Conservation (phyloP, 2,888 invertebrate species). For the Drosophila infuscata region DNA sequence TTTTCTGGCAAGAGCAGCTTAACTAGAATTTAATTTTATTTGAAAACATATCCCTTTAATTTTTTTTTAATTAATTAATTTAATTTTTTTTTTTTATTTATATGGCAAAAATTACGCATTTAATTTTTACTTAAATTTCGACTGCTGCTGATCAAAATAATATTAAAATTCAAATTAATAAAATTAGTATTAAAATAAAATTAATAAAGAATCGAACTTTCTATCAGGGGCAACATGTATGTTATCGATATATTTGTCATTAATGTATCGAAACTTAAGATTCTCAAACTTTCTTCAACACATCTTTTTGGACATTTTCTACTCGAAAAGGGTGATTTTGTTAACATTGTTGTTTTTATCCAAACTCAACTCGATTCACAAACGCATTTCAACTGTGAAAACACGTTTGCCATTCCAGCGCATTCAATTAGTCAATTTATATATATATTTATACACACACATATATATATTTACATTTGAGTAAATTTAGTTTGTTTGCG, state of each 20-base stretch:
- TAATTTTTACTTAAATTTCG: neutral
- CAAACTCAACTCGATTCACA: slow-evolving; percentile 30
- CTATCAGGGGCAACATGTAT: neutral
- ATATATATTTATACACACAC: neutral
- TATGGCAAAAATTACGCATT: neutral
- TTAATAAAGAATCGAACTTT: neutral
- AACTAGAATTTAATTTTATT: neutral
- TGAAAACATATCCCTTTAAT: too few species aligned
- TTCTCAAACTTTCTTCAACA: neutral
- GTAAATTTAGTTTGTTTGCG: slow-evolving; percentile 59
- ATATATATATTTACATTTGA: slow-evolving; percentile 28
- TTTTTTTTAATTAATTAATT: neutral
- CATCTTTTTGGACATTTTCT: neutral
- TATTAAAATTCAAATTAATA: too few species aligned
- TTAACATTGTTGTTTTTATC: neutral
- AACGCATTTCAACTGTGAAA: slow-evolving; percentile 64
- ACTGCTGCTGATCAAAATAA: neutral
- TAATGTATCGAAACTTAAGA: neutral
- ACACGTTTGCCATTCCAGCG: slow-evolving; percentile 50
- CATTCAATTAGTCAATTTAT: slow-evolving; percentile 64
- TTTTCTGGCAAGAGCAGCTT: neutral
- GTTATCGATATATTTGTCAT: neutral
- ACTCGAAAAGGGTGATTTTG: neutral
- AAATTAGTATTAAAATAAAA: too few species aligned
- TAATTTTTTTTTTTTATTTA: neutral